phyloP scores from a whole-genome alignment of 2,797 vertebrate genomes.

The Gila robusta region DNA sequence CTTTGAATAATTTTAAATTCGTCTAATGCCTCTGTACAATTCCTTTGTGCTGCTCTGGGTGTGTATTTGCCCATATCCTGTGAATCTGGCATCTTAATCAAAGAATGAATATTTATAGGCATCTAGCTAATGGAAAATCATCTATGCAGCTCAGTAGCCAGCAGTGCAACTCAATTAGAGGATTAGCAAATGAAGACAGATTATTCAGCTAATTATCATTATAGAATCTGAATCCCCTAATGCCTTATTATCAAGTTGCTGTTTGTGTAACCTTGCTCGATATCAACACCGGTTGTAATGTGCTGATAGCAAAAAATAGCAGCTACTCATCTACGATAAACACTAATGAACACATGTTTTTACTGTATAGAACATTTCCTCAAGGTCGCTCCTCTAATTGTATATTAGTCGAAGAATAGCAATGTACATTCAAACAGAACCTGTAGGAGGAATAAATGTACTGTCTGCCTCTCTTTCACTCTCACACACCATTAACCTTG shows the following conservation, averaged over 20 bases:
- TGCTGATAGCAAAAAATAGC: constrained; percentile 10
- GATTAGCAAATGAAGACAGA: constrained; percentile 37
- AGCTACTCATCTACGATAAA: background rate
- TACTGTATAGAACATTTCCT: background rate
- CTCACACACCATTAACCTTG: constrained; percentile 39
- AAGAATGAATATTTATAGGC: constrained; percentile 41
- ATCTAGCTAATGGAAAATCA: constrained; percentile 43
- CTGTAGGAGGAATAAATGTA: constrained; percentile 12
- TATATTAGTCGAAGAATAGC: constrained; percentile 2
- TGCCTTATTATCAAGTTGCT: constrained; percentile 36
- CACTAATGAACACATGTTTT: constrained; percentile 3
- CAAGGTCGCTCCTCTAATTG: background rate
- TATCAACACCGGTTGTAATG: background rate
- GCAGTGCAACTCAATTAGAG: constrained; percentile 40
- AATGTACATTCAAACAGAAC: background rate
- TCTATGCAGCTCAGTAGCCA: constrained; percentile 21
- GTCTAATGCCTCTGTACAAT: constrained; percentile 18
- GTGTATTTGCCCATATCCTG: constrained; percentile 26
- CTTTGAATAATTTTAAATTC: constrained; percentile 24
- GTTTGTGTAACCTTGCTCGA: constrained; percentile 31
- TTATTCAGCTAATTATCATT: constrained; percentile 40
- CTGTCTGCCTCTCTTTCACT: background rate
- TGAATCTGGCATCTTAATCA: constrained; percentile 30
- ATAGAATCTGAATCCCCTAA: constrained; percentile 34
- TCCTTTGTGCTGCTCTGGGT: constrained; percentile 31